Percentiles rank a stretch among this genome's conserved stretches.
These are phyloP conservation scores for Lithophane leautieri DNA, from an alignment of 2,888 invertebrate genomes.

Conservation along the genomic window DNA sequence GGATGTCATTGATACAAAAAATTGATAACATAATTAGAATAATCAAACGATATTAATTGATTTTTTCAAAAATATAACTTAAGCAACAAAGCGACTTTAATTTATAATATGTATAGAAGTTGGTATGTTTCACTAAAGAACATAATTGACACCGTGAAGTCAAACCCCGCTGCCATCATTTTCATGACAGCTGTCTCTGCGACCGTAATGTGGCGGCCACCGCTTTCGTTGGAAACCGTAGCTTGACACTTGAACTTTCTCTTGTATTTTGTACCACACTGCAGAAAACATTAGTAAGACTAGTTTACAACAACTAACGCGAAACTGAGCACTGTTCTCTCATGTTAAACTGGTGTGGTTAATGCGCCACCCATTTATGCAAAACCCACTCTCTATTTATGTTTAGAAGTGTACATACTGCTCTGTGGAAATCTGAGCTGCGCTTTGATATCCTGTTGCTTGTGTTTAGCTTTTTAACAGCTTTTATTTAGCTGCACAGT, in stretches of 20 bases:
- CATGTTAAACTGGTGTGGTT: conserved; percentile 62
- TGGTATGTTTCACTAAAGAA: background rate
- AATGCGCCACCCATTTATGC: conserved; percentile 64
- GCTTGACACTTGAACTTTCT: background rate
- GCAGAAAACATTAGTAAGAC: conserved; percentile 66
- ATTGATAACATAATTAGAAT: no score
- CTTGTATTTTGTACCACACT: conserved; percentile 29
- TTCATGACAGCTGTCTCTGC: no score
- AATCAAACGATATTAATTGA: no score
- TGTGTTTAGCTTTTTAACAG: background rate
- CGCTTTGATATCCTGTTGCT: conserved; percentile 32
- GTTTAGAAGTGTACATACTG: conserved; percentile 32
- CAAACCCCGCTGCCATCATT: background rate
- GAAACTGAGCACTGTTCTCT: conserved; percentile 67
- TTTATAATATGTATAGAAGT: no score
- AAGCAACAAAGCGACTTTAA: no score
- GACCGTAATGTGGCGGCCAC: background rate
- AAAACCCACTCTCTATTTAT: conserved; percentile 56
- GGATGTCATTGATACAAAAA: no score
- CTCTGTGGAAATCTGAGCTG: conserved; percentile 11
- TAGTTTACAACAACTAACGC: conserved; percentile 64
- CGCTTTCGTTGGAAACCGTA: background rate
- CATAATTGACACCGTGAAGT: background rate
- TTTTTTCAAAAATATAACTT: no score
- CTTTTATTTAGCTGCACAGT: background rate